Conservation (phyloP, 2,797 vertebrate genomes). For the Nyctibius grandis region DNA sequence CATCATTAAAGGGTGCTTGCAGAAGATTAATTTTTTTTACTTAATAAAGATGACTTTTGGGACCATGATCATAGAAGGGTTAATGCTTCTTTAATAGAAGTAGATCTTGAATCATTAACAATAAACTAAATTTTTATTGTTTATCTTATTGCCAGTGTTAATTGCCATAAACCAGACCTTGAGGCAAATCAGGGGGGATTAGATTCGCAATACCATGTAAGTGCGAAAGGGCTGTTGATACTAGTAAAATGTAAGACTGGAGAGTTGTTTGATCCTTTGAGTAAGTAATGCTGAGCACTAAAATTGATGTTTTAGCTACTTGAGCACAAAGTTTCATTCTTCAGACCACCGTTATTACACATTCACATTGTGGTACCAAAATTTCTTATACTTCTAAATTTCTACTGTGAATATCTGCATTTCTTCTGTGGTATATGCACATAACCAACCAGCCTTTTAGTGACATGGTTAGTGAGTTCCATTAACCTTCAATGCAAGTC, state of each 20-base stretch:
- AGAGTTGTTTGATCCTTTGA: neutral
- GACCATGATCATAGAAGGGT: neutral
- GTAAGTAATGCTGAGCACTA: neutral
- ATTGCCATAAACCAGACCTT: neutral
- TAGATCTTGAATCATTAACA: neutral
- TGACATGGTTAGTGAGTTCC: neutral
- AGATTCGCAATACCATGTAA: neutral
- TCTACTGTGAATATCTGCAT: neutral
- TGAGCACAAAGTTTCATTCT: neutral
- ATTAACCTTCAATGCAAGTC: neutral
- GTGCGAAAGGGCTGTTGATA: neutral
- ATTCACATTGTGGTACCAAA: neutral
- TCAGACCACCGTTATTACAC: neutral
- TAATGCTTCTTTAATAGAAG: neutral
- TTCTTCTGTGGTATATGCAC: neutral
- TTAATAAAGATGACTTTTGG: conserved; percentile 22
- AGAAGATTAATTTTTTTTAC: conserved; percentile 30
- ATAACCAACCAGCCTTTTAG: neutral
- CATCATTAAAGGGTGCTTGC: conserved; percentile 53
- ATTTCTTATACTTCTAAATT: neutral
- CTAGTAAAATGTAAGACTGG: neutral
- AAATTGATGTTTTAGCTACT: neutral
- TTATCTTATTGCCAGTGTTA: neutral
- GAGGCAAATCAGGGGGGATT: neutral
- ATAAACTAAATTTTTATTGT: neutral